A percentile compares a stretch with the other conserved stretches of the same genome.
Evolutionary conservation across 2,797 vertebrate species (phyloP).

Genomic region (Semotilus atromaculatus): DNA sequence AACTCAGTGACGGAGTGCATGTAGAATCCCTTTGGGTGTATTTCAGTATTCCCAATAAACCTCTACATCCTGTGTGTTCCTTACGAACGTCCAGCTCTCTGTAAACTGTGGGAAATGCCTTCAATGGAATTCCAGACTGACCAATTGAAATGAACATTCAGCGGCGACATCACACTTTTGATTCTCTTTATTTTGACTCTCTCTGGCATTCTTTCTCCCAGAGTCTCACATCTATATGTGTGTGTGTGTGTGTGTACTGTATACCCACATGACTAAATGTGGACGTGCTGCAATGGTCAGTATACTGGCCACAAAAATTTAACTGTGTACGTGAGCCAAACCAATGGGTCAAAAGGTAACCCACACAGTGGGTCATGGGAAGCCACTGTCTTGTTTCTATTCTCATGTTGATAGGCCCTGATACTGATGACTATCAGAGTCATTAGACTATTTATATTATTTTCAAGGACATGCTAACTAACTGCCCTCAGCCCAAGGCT

Average conservation of each 20-base stretch:
- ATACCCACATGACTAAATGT: constrained; percentile 50
- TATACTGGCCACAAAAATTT: constrained; percentile 37
- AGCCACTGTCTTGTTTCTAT: constrained; percentile 60
- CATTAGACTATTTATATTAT: constrained; percentile 47
- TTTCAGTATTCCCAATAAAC: constrained; percentile 74
- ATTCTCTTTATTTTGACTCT: constrained; percentile 42
- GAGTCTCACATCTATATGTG: constrained; percentile 36
- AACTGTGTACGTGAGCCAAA: constrained; percentile 49
- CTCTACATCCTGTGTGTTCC: constrained; percentile 74
- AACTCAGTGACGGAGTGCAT: constrained; percentile 64
- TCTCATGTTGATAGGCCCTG: constrained; percentile 55
- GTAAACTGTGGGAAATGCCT: constrained; percentile 77
- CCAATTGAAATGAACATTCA: constrained; percentile 47
- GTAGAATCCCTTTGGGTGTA: constrained; percentile 72
- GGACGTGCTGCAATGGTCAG: constrained; percentile 19
- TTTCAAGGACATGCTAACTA: constrained; percentile 37
- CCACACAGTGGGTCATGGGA: constrained; percentile 65
- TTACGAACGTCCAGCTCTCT: constrained; percentile 57
- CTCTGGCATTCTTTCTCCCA: constrained; percentile 37
- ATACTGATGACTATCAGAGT: constrained; percentile 54
- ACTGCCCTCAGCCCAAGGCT: not conserved
- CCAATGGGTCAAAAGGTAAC: constrained; percentile 59
- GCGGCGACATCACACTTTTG: constrained; percentile 28
- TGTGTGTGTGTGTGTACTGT: constrained; percentile 33
- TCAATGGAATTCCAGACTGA: constrained; percentile 62